phyloP scores from a whole-genome alignment of 2,113 vertebrate genomes.

The Stegostoma tigrinum region DNA sequence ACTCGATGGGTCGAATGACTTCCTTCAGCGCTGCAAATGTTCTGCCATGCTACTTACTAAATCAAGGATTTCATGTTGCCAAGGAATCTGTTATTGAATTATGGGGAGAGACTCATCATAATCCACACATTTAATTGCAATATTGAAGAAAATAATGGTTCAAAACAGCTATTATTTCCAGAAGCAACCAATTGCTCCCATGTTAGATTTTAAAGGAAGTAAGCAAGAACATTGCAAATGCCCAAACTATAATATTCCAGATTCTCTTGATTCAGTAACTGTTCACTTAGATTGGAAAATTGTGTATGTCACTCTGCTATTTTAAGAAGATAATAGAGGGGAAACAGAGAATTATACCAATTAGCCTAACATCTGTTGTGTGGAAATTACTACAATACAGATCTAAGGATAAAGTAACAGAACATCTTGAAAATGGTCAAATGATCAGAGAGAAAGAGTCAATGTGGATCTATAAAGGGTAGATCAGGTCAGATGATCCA shows the following conservation, averaged over 20 bases:
- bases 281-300: background rate
- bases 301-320: background rate
- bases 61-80: background rate
- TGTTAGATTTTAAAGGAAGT: too few species aligned
- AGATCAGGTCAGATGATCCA: background rate
- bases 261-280: background rate
- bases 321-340: background rate
- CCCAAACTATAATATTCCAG: background rate
- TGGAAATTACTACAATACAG: background rate
- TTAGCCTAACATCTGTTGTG: background rate
- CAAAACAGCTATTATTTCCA: background rate
- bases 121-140: background rate
- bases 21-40: too few species aligned
- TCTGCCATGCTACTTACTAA: too few species aligned
- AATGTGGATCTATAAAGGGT: background rate
- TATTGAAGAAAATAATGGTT: background rate
- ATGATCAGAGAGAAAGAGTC: background rate
- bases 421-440: background rate
- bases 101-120: background rate
- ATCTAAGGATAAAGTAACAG: background rate
- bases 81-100: background rate
- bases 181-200: background rate
- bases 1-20: too few species aligned
- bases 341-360: background rate
- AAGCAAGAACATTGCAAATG: background rate